Evolutionary conservation across 2,888 invertebrate genomes (phyloP).

Genomic region (Cephus sareptanus): DNA sequence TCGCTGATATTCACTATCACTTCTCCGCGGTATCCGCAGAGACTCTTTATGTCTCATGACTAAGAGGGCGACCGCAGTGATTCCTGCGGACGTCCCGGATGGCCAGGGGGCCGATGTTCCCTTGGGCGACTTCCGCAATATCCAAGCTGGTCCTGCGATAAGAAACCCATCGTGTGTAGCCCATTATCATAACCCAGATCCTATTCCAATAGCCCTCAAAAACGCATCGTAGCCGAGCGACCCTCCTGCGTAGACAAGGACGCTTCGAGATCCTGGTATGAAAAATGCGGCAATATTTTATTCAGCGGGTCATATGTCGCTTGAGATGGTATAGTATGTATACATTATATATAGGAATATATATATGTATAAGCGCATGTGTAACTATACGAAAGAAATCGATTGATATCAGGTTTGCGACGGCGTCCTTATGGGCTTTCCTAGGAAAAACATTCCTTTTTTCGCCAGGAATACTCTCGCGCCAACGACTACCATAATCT

Average conservation of each 20-base stretch:
- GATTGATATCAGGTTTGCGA: not conserved
- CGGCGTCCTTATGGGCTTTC: not conserved
- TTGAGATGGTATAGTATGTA: not conserved
- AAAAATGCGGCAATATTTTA: constrained; percentile 4
- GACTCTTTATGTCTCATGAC: not conserved
- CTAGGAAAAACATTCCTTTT: not conserved
- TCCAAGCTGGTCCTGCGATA: not conserved
- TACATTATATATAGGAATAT: not conserved
- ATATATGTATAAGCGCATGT: not conserved
- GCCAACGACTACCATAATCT: not conserved
- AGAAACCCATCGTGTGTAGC: not conserved
- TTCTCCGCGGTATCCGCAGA: not conserved
- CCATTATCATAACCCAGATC: constrained; percentile 8
- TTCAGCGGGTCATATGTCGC: constrained; percentile 3
- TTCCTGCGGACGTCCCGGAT: not conserved
- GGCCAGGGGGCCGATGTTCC: not conserved
- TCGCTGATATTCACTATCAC: not conserved
- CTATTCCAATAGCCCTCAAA: constrained; percentile 3
- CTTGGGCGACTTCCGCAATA: constrained; percentile 2
- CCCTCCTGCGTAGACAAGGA: not conserved
- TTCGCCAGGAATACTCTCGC: not conserved
- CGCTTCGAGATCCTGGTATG: not conserved
- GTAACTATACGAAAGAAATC: not conserved
- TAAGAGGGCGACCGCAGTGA: not conserved
- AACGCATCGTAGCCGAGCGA: not conserved